These are phyloP conservation scores for Gymnogyps californianus DNA, from an alignment of 2,113 vertebrate genomes.

Conservation along the genomic window DNA sequence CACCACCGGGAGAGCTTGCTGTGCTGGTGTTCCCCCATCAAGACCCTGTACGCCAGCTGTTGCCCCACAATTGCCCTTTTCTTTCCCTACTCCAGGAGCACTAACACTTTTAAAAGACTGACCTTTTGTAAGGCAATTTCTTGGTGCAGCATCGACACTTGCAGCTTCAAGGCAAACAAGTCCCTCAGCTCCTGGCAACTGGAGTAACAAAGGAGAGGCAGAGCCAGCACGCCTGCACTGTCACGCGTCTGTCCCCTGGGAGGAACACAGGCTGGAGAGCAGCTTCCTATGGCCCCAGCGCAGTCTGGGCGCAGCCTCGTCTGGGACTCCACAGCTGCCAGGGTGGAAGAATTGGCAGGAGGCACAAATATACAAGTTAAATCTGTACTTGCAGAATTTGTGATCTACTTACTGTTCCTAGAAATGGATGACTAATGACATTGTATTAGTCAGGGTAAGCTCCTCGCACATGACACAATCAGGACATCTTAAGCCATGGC, in stretches of 20 bases:
- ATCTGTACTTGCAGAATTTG: neutral
- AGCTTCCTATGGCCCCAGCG: neutral
- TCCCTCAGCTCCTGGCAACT: constrained; percentile 78
- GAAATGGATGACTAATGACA: neutral
- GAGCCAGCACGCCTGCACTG: neutral
- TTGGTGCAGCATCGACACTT: constrained; percentile 78
- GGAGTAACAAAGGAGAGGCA: constrained; percentile 78
- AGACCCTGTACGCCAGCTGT: fast-evolving
- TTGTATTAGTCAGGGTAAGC: neutral
- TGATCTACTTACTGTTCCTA: neutral
- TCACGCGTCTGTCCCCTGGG: neutral
- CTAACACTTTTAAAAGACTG: neutral
- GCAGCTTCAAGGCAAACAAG: constrained; percentile 77
- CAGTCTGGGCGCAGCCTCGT: constrained; percentile 47
- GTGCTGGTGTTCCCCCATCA: neutral
- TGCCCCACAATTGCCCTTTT: neutral
- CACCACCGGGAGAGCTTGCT: neutral
- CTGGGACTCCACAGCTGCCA: constrained; percentile 69
- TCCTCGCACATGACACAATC: neutral
- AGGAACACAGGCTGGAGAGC: neutral
- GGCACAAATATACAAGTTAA: constrained; percentile 16
- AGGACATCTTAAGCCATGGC: neutral
- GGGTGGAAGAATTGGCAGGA: neutral
- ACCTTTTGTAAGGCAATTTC: constrained; percentile 86
- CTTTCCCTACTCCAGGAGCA: neutral